Evolutionary conservation across 2,797 vertebrate genomes (phyloP), one percentile per base, ranked within the genome.

Genomic region (Crypturellus tataupa): DNA sequence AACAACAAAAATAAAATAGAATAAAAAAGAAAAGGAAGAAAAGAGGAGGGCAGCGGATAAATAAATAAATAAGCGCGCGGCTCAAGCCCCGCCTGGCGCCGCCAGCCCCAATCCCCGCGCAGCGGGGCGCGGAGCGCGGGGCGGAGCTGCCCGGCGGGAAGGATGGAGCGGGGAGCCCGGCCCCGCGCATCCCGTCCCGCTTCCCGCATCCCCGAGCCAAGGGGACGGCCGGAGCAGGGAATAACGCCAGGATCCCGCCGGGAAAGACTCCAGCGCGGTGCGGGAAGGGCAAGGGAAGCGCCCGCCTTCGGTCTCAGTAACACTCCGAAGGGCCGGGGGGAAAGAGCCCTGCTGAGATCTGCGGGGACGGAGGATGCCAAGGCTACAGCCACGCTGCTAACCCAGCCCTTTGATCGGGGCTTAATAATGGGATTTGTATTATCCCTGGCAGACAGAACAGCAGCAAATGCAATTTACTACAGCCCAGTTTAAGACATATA

Each of bases 51-150:
- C 44, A 46, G 44, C 44, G 78, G 73, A 82, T 44, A 69, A 72
- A 93, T 81, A 85, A 85, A 87, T 87, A 93, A 80, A 93, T 70
- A 89, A 71, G 39, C 44, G 8, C 12, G 7, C 10, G 10, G 5
- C 53, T 20, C 24, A 85, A 71, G 87, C 72, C 59, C 95, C 93
- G 80, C 91, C 93, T 87, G 68, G 21, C 21, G 78, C 64, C 73
- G 13, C 65, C 69, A 70, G 77, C 83, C 76, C 93, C 93, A 88
- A 93, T 94, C 91, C 71, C 44, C 31, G 80, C 56, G 68, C 95
- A 71, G 79, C 21, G 55, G 25, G 46, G 73, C 20, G 60, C 55
- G 44, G 89, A 64, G 78, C 47, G 78, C 47, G 7, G 62, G 75
- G 80, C 67, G 90, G 89, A 53, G 49, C 62, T 62, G 59, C 12